phyloP scores from a whole-genome alignment of 2,113 vertebrate species.

The Boulengeromyrus knoepffleri region DNA sequence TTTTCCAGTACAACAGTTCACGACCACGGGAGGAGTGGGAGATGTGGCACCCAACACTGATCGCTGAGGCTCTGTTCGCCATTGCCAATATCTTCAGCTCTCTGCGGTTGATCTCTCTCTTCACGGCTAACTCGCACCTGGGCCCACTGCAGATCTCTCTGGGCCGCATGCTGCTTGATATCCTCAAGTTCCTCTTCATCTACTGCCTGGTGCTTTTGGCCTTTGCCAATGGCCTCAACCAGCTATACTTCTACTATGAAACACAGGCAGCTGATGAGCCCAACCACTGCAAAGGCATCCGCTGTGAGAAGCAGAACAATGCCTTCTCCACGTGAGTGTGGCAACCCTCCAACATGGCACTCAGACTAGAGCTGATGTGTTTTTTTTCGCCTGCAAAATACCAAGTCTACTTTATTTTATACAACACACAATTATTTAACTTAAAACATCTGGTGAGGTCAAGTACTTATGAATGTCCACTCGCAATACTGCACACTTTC shows the following conservation, averaged over 20 bases:
- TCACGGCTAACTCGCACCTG: slow-evolving; percentile 93
- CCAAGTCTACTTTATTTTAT: neutral
- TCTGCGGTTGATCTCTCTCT: slow-evolving; percentile 87
- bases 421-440: neutral
- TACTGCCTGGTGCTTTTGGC: slow-evolving; percentile 89
- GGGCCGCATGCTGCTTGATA: slow-evolving; percentile 92
- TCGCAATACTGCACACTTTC: neutral
- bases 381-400: neutral
- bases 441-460: neutral
- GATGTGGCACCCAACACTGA: slow-evolving; percentile 94
- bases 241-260: slow-evolving; percentile 97
- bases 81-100: slow-evolving; percentile 97
- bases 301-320: slow-evolving; percentile 95
- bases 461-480: neutral
- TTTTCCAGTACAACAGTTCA: slow-evolving; percentile 83
- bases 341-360: neutral
- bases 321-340: slow-evolving; percentile 92
- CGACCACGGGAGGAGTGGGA: slow-evolving; percentile 92
- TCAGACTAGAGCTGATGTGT: neutral
- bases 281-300: slow-evolving; percentile 93
- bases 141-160: slow-evolving; percentile 91
- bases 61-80: slow-evolving; percentile 90
- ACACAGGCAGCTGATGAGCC: slow-evolving; percentile 90
- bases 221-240: slow-evolving; percentile 92
- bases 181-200: slow-evolving; percentile 97